Base-by-base conservation (phyloP, 2,113 vertebrate species). In the Stigmatopora argus region DNA sequence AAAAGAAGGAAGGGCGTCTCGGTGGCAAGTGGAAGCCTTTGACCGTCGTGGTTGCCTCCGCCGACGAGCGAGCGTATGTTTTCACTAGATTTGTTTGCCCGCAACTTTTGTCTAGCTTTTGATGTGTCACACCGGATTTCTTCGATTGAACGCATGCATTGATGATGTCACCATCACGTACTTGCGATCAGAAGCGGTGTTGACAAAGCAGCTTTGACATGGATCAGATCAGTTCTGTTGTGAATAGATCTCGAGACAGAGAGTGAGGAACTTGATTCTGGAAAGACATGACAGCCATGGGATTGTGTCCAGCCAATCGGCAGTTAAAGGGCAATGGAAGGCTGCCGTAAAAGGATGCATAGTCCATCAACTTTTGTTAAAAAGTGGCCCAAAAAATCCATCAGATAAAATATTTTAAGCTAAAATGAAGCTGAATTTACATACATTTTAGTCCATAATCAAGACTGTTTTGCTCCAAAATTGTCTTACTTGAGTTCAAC, bases 11-110 rank as follows among this genome's bases (percentile, higher is more conserved):
- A 49, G 57, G n/a, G 21, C 21, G 67, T 64, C 56, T 68, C 31
- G 18, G 90, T 92, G 92, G 73, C 66, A 64, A 80, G 77, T 76
- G 74, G 67, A 73, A 70, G 78, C 74, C 81, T 82, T 53, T 56
- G 23, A 17, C 23, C 23, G 53, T 26, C 13, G 53, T 15, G 53
- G 13, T 59, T 41, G n/a, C 34, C 9, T 59, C 57, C 10, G n/a
- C 9, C 57, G 26, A 3, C 26, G 2, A 19, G 38, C 34, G 34
- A 41, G 56, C 7, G 13, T 44, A 61, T 44, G 58, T 44, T 61
- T 61, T 61, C 35, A 60, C 58, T 19, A 2, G n/a, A 41, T 61
- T 61, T 26, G 23, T 55, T 61, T 61, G 6, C 23, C 34, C 12
- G 59, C 19, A 21, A 23, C 41, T 14, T 61, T 13, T 41, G 35